A percentile compares a stretch with the other conserved stretches of the same genome.
These are phyloP conservation scores for Ceratosolen solmsi DNA, from an alignment of 1,140 invertebrate genomes.

Conservation along the genomic window DNA sequence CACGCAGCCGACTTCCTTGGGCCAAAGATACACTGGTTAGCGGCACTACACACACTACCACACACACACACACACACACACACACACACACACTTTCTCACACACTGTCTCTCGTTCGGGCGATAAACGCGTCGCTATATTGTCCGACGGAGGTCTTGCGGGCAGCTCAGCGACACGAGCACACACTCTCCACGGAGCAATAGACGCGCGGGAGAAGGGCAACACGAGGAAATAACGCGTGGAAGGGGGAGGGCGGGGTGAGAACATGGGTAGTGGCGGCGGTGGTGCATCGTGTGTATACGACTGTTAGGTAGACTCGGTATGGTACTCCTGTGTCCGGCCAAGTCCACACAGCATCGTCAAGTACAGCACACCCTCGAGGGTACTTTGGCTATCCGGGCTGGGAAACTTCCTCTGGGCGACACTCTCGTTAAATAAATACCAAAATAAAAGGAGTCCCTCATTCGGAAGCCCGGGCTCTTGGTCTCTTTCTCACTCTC, in stretches of 20 bases:
- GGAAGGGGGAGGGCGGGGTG: background rate
- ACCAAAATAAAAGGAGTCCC: constrained; percentile 50
- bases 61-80: too few relatives aligned
- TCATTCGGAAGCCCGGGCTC: constrained; percentile 21
- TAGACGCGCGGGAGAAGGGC: background rate
- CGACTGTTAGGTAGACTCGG: constrained; percentile 39
- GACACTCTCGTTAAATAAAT: constrained; percentile 54
- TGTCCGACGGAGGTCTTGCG: too few relatives aligned
- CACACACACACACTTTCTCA: too few relatives aligned
- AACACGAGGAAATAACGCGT: background rate
- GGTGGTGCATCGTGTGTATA: constrained; percentile 23
- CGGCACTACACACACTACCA: too few relatives aligned
- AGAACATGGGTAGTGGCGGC: background rate
- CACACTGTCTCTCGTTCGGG: too few relatives aligned
- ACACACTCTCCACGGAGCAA: background rate
- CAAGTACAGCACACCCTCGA: constrained; percentile 44
- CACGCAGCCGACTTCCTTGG: constrained; percentile 28
- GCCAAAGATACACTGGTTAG: constrained; percentile 9
- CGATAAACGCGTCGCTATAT: too few relatives aligned
- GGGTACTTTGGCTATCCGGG: constrained; percentile 39
- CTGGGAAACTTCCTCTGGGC: constrained; percentile 42
- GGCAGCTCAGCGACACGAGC: background rate
- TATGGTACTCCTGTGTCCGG: constrained; percentile 49
- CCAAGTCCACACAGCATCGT: constrained; percentile 14
- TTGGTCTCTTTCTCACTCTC: background rate